phyloP scores from a whole-genome alignment of 1,140 invertebrate species.

The Vanessa tameamea region DNA sequence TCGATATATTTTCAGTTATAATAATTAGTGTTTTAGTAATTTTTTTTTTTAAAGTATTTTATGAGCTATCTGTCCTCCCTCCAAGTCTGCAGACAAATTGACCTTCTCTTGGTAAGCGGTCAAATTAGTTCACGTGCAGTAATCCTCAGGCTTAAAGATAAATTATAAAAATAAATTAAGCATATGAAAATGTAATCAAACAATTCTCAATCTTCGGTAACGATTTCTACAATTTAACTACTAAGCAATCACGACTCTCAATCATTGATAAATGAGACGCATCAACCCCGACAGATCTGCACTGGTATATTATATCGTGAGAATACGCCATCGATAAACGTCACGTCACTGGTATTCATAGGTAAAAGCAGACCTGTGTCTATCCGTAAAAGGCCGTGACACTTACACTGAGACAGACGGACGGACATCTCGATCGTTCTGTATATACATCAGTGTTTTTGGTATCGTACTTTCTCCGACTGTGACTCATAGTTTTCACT shows the following conservation, averaged over 20 bases:
- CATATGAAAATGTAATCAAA: too few species aligned
- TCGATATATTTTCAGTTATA: conserved; percentile 8
- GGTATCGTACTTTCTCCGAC: conserved; percentile 28
- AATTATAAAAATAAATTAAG: too few species aligned
- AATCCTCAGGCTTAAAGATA: too few species aligned
- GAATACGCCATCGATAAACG: background rate
- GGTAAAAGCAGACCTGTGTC: conserved; percentile 25
- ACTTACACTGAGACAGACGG: conserved; percentile 26
- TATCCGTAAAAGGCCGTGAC: conserved; percentile 25
- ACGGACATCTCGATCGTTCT: conserved; percentile 22
- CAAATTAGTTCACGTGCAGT: too few species aligned
- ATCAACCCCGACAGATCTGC: background rate
- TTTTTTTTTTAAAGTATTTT: too few species aligned
- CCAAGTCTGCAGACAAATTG: too few species aligned
- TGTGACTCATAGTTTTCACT: conserved; percentile 32
- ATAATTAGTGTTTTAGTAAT: background rate
- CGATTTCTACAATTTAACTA: too few species aligned
- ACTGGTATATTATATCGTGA: background rate
- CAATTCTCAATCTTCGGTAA: too few species aligned
- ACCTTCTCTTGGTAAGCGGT: too few species aligned
- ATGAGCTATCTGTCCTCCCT: too few species aligned
- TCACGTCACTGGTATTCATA: conserved; percentile 15
- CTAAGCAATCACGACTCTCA: too few species aligned
- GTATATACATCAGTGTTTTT: conserved; percentile 23
- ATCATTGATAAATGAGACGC: too few species aligned